phyloP scores from a whole-genome alignment of 92 coral and sea anemone genomes.

The Parazoanthus darwini region DNA sequence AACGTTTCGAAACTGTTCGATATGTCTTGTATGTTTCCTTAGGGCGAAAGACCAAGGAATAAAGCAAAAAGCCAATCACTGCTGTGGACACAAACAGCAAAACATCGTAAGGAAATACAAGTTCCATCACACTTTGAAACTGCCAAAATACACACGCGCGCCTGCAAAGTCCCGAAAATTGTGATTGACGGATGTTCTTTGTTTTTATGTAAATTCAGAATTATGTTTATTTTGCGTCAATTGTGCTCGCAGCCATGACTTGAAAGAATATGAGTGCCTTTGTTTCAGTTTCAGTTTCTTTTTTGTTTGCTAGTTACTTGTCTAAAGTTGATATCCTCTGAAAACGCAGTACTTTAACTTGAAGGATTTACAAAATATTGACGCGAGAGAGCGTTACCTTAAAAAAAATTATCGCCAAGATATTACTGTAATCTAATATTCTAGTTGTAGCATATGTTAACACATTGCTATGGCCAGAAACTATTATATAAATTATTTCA shows the following conservation, averaged over 20 bases:
- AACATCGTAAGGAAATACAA: slow-evolving; percentile 74
- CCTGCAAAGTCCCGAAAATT: not conserved
- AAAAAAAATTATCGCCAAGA: no score
- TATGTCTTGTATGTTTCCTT: slow-evolving; percentile 75
- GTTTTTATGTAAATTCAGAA: slow-evolving; percentile 23
- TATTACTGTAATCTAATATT: no score
- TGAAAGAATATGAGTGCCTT: not conserved
- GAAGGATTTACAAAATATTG: not conserved
- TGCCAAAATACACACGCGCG: not conserved
- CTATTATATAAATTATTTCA: no score
- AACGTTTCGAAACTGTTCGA: slow-evolving; percentile 62
- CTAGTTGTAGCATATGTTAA: no score
- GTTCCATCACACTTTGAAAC: slow-evolving; percentile 49
- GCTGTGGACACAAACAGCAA: slow-evolving; percentile 68
- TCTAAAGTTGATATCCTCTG: not conserved
- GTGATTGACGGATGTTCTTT: slow-evolving; percentile 34
- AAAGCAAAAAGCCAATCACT: slow-evolving; percentile 69
- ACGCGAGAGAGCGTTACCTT: not conserved
- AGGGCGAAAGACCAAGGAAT: slow-evolving; percentile 76
- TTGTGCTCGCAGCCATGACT: not conserved
- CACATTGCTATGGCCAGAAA: no score
- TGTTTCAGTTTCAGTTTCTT: not conserved
- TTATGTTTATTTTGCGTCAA: not conserved
- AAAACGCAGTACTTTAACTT: not conserved
- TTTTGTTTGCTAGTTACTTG: not conserved